Base-by-base conservation (phyloP, 2,113 vertebrate species). In the Cyanoliseus patagonus region DNA sequence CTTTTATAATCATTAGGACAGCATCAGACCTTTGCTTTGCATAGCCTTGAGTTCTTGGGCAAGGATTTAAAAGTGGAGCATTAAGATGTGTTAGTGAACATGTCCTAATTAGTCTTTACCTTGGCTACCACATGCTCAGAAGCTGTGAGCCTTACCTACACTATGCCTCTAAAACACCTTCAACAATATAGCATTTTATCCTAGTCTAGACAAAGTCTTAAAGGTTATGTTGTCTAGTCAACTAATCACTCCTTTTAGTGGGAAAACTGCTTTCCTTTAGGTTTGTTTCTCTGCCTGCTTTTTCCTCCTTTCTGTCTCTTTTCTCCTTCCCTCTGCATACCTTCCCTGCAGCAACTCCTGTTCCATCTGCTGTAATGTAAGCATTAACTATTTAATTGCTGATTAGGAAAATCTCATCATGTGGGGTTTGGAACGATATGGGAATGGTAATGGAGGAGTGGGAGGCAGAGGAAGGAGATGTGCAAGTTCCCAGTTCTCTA, bases 351-450 rank as follows among this genome's bases (percentile, higher is more conserved):
- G 96, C 88, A 93, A 94, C 80, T 95, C 52, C 55, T 59, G 83
- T 94, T 93, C 92, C 62, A 94, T 94, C 86, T 94, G 83, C 91
- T 42, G 28, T 88, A 92, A 89, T 89, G 83, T 81, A 92, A 87
- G 91, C 81, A 51, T 96, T 96, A 96, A 95, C 96, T 79, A n/a
- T 96, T 95, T 94, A 93, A 96, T 83, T 95, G 94, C 92, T 87
- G 92, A 94, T 95, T 84, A 94, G 88, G 88, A 86, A 96, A 89
- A 78, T 92, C 47, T 92, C 37, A 61, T 92, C 66, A 66, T 4
- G 4, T 93, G 69, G 73, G 52, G 80, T 94, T 82, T 86, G 76
- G 69, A 85, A 91, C 19, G 61, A 27, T 68, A 59, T 2, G 72
- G 57, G 44, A 79, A 44, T 86, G 41, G 52, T 57, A 80, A 80